These are phyloP conservation scores for Erannis defoliaria DNA, from an alignment of 2,888 invertebrate genomes.

Conservation along the genomic window DNA sequence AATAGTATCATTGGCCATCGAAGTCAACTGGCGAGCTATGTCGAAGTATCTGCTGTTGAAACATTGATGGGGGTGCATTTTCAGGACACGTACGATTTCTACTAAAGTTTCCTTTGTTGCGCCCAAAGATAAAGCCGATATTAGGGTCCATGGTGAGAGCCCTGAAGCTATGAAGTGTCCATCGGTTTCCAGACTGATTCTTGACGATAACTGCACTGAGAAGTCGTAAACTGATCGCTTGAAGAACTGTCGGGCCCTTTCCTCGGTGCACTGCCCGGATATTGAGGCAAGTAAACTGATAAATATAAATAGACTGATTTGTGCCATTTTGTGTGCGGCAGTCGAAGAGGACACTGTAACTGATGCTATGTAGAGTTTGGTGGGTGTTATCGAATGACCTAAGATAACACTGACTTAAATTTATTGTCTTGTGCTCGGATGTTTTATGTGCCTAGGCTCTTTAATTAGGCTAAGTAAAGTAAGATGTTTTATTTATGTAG, in stretches of 20 bases:
- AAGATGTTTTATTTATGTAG: neutral
- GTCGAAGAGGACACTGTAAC: conserved; percentile 47
- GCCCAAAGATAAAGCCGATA: conserved; percentile 66
- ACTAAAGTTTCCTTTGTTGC: conserved; percentile 61
- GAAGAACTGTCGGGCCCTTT: conserved; percentile 50
- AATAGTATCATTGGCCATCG: conserved; percentile 49
- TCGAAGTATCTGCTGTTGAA: conserved; percentile 70
- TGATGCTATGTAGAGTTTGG: conserved; percentile 47
- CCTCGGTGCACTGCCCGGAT: conserved; percentile 55
- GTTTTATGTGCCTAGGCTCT: conserved; percentile 15
- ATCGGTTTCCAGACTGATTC: conserved; percentile 66
- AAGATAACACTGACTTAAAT: conserved; percentile 48
- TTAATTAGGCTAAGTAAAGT: conserved; percentile 12
- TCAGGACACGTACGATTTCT: conserved; percentile 63
- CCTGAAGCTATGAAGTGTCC: conserved; percentile 73
- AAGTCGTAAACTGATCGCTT: conserved; percentile 65
- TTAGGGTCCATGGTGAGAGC: conserved; percentile 70
- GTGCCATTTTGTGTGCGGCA: conserved; percentile 55
- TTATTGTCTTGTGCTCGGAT: conserved; percentile 22
- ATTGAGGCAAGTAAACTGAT: conserved; percentile 48
- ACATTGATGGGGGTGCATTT: conserved; percentile 62
- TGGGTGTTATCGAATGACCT: conserved; percentile 53
- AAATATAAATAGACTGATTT: conserved; percentile 47
- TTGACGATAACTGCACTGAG: conserved; percentile 53
- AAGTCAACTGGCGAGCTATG: conserved; percentile 53